These are phyloP conservation scores for Tenualosa thibaudeaui DNA, from an alignment of 2,797 vertebrate species.

Conservation along the genomic window DNA sequence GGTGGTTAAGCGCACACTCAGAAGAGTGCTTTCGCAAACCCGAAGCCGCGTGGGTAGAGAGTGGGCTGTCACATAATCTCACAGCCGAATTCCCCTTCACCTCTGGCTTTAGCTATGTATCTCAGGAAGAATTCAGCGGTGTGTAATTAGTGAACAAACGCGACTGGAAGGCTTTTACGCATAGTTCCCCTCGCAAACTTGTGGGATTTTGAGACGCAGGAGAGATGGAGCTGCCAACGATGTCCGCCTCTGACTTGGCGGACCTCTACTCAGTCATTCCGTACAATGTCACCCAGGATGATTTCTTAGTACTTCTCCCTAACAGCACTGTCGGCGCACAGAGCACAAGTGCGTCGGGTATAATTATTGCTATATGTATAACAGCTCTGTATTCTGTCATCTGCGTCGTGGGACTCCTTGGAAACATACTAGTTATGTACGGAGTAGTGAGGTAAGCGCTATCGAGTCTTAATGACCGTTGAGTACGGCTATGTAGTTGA, in stretches of 20 bases:
- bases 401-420: conserved; percentile 91
- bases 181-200: not conserved
- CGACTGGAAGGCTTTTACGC: not conserved
- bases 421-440: conserved; percentile 94
- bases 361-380: conserved; percentile 84
- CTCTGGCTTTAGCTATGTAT: not conserved
- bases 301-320: conserved; percentile 54
- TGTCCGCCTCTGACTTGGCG: conserved; percentile 57
- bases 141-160: not conserved
- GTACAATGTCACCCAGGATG: conserved; percentile 67
- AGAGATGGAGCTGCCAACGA: conserved; percentile 75
- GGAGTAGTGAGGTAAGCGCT: conserved; percentile 90
- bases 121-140: not conserved
- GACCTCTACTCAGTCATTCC: conserved; percentile 60
- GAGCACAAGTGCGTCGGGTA: conserved; percentile 60
- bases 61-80: not conserved
- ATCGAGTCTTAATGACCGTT: not conserved
- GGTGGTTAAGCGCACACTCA: conserved; percentile 12
- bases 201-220: not conserved
- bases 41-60: not conserved
- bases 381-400: conserved; percentile 91
- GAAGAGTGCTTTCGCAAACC: not conserved
- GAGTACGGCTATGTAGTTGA: not conserved
- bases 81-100: not conserved
- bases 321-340: conserved; percentile 66